These are phyloP conservation scores for Lepus europaeus DNA, from an alignment of 2,113 vertebrate species.

Conservation along the genomic window DNA sequence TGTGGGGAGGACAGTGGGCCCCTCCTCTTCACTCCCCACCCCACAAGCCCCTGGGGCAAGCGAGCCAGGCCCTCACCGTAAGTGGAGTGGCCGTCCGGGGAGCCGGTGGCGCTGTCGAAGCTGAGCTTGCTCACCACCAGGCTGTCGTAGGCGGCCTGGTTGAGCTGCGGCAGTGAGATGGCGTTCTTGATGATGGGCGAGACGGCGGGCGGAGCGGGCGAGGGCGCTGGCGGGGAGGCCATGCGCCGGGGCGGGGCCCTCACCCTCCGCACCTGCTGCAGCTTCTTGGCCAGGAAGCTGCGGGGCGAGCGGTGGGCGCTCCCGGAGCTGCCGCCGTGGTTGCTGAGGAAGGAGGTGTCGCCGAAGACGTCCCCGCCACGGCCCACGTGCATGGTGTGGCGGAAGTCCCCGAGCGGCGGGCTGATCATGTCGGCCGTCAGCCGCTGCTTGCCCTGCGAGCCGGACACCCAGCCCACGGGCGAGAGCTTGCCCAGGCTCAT, in stretches of 20 bases:
- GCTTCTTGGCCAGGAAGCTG: conserved; percentile 92
- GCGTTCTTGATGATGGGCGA: conserved; percentile 98
- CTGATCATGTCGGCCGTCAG: conserved; percentile 98
- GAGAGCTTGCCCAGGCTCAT: conserved; percentile 97
- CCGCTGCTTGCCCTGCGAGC: conserved; percentile 92
- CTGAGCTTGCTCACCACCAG: conserved; percentile 87
- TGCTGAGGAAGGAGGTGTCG: conserved; percentile 98
- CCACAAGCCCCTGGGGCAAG: background rate
- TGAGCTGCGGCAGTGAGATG: conserved; percentile 95
- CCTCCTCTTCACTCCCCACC: background rate
- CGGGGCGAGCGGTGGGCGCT: conserved; percentile 87
- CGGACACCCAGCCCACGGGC: conserved; percentile 92
- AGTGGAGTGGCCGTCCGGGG: conserved; percentile 88
- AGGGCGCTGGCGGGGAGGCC: conserved; percentile 83
- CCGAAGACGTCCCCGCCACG: conserved; percentile 96
- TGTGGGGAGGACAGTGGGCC: background rate
- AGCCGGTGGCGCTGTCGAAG: conserved; percentile 89
- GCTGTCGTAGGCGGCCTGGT: conserved; percentile 86
- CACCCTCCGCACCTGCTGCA: conserved; percentile 90
- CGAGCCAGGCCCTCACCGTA: conserved; percentile 90
- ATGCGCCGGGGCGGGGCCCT: conserved; percentile 84
- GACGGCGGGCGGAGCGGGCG: conserved; percentile 90
- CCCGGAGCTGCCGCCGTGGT: conserved; percentile 88
- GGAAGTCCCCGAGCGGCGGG: conserved; percentile 94
- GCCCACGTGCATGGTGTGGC: conserved; percentile 98